Evolutionary conservation across 2,113 vertebrate genomes (phyloP).

Genomic region (Ivindomyrus marchei): DNA sequence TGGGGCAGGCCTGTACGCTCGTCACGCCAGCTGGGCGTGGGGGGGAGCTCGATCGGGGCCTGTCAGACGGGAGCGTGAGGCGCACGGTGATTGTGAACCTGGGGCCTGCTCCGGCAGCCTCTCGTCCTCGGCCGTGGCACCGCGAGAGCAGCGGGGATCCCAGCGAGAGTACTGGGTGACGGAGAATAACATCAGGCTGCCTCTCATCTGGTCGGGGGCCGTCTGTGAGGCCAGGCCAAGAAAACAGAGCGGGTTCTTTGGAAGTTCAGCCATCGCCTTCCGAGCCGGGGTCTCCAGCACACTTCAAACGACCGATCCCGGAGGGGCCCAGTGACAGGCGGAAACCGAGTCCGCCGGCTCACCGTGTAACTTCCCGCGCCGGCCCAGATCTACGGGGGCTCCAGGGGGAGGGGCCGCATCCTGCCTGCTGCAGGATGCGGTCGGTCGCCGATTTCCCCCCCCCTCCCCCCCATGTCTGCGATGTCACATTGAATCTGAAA

Average conservation of each 20-base stretch:
- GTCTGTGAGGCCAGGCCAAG: constrained; percentile 21
- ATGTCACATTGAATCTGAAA: neutral
- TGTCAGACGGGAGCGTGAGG: constrained; percentile 19
- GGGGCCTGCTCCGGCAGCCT: neutral
- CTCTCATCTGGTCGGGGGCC: constrained; percentile 24
- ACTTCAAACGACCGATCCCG: constrained; percentile 23
- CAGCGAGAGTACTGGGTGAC: constrained; percentile 25
- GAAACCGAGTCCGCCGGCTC: constrained; percentile 5
- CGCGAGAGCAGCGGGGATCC: neutral
- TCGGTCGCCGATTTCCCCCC: neutral
- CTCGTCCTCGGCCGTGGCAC: neutral
- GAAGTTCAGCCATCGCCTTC: constrained; percentile 22
- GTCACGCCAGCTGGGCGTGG: constrained; percentile 2
- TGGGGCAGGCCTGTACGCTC: neutral
- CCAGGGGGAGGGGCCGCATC: neutral
- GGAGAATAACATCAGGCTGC: constrained; percentile 10
- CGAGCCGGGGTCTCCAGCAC: neutral
- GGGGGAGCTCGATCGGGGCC: neutral
- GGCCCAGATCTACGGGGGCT: neutral
- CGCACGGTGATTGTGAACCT: neutral
- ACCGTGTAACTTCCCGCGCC: constrained; percentile 2
- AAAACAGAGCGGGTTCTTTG: constrained; percentile 27
- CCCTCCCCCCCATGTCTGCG: neutral
- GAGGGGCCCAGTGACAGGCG: constrained; percentile 20
- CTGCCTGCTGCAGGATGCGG: neutral